Evolutionary conservation across 2,888 invertebrate species (phyloP).

Genomic region (Phyllotreta striolata): DNA sequence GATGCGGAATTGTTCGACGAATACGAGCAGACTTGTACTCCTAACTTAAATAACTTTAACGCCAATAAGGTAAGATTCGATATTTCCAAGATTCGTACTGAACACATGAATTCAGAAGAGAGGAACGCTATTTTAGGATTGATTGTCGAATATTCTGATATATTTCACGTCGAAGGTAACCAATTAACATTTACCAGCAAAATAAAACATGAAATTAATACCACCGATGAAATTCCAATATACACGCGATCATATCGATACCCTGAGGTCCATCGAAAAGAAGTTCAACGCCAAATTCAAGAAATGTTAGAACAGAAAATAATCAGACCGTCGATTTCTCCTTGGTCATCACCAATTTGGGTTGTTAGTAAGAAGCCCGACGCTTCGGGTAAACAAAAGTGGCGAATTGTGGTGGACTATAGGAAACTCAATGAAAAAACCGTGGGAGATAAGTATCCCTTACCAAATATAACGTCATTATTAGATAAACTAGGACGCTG

Average conservation of each 20-base stretch:
- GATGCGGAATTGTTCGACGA: too few relatives aligned
- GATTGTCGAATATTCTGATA: constrained; percentile 19
- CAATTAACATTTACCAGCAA: constrained; percentile 25
- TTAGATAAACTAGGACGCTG: constrained; percentile 20
- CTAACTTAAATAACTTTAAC: too few relatives aligned
- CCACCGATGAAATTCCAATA: constrained; percentile 20
- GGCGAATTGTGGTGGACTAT: constrained; percentile 23
- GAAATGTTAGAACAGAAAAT: neutral
- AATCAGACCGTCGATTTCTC: constrained; percentile 19
- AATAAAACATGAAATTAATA: constrained; percentile 35
- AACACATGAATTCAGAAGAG: too few relatives aligned
- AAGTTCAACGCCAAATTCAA: too few relatives aligned
- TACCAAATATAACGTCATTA: constrained; percentile 20
- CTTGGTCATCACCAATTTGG: constrained; percentile 31
- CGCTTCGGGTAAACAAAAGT: constrained; percentile 31
- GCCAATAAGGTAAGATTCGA: too few relatives aligned
- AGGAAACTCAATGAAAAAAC: constrained; percentile 23
- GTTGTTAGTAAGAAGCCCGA: constrained; percentile 35
- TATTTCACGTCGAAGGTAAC: constrained; percentile 24
- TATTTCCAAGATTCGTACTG: too few relatives aligned
- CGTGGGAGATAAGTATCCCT: constrained; percentile 15
- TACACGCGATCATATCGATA: too few relatives aligned
- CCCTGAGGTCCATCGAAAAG: too few relatives aligned
- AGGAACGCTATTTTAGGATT: constrained; percentile 6
- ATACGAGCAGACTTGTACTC: too few relatives aligned